phyloP scores from a whole-genome alignment of 37 sponge, comb jelly and placozoan species.

The Cladorhizidae sp. region DNA sequence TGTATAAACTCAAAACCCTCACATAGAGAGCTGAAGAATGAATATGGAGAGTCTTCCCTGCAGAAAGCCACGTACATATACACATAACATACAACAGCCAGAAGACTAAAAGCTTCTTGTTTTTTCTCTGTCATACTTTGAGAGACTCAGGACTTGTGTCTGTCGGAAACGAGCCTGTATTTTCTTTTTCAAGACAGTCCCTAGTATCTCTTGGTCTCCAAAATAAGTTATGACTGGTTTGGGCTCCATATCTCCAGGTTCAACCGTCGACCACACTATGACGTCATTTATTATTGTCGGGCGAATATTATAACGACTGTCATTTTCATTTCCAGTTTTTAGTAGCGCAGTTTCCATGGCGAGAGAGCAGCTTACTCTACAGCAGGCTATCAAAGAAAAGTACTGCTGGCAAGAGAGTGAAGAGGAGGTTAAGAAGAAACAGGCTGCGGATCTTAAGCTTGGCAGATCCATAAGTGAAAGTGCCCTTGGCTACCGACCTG shows the following conservation, averaged over 20 bases:
- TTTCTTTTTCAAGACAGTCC: conserved; percentile 52
- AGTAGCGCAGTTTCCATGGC: too few species aligned
- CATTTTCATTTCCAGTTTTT: too few species aligned
- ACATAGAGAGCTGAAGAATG: conserved; percentile 48
- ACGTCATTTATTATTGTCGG: too few species aligned
- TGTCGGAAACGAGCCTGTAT: conserved; percentile 35
- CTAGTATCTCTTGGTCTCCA: conserved; percentile 38
- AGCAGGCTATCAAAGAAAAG: conserved; percentile 50
- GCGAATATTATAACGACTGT: too few species aligned
- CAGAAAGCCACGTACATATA: neutral
- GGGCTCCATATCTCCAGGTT: conserved; percentile 20
- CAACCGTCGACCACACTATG: too few species aligned
- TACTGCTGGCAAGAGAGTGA: conserved; percentile 21
- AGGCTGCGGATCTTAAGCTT: neutral
- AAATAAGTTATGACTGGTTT: conserved; percentile 36
- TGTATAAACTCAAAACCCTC: conserved; percentile 47
- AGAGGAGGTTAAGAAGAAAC: neutral
- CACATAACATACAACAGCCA: neutral
- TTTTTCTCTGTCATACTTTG: conserved; percentile 19
- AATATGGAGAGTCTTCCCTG: conserved; percentile 34
- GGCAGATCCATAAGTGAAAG: conserved; percentile 14
- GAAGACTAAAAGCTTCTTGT: too few species aligned
- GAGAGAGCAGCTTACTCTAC: neutral
- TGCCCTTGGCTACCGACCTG: conserved; percentile 30
- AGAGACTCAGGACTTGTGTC: conserved; percentile 10